phyloP scores from a whole-genome alignment of 2,113 vertebrate genomes.

The Gavia stellata region DNA sequence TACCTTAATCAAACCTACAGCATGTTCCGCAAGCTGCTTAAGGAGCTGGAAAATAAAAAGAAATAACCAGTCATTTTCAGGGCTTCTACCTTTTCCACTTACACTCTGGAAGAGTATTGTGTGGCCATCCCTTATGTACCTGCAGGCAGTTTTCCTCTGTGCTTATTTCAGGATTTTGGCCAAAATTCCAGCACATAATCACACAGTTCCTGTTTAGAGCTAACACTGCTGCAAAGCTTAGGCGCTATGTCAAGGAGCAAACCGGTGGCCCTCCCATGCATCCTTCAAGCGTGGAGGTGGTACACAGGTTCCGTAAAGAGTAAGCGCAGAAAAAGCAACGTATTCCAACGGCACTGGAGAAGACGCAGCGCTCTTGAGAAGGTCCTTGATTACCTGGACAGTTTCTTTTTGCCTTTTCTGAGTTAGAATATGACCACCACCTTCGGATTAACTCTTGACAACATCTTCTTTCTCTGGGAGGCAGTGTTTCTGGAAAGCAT shows the following conservation, averaged over 20 bases:
- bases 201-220: background rate
- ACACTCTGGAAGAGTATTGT: background rate
- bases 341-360: background rate
- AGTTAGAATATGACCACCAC: background rate
- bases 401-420: background rate
- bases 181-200: background rate
- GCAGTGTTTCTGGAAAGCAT: background rate
- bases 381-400: background rate
- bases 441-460: background rate
- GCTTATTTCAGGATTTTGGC: background rate
- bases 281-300: background rate
- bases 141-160: background rate
- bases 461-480: background rate
- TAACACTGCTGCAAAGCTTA: background rate
- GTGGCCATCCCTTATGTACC: background rate
- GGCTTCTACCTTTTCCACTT: background rate
- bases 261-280: background rate
- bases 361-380: fast-evolving
- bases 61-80: background rate
- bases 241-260: background rate
- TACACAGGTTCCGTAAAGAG: background rate
- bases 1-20: background rate
- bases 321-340: background rate
- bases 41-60: background rate
- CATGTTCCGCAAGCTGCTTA: background rate